phyloP scores from a whole-genome alignment of 2,888 invertebrate species.

The Tridacna gigas region DNA sequence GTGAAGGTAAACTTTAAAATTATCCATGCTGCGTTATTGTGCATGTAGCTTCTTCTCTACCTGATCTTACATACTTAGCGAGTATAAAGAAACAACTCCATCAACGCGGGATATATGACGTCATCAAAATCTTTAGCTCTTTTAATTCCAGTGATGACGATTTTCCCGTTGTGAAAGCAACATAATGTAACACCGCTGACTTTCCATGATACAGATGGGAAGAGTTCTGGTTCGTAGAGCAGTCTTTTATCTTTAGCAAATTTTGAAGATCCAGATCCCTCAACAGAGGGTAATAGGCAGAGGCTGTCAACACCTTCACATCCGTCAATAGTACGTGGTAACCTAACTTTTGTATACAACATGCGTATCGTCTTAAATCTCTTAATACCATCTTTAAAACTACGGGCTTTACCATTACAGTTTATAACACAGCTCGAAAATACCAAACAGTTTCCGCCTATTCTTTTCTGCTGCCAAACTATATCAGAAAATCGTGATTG shows the following conservation, averaged over 20 bases:
- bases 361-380: slow-evolving; percentile 36
- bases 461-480: slow-evolving; percentile 42
- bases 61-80: no score
- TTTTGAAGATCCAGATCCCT: slow-evolving; percentile 1
- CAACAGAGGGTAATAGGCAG: slow-evolving; percentile 27
- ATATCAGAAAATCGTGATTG: no score
- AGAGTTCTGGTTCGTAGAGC: slow-evolving; percentile 40
- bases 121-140: no score
- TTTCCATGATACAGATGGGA: no score
- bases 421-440: slow-evolving; percentile 39
- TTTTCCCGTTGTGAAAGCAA: no score
- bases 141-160: no score
- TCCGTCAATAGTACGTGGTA: background rate
- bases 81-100: no score
- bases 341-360: slow-evolving; percentile 19
- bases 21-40: no score
- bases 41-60: no score
- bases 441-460: slow-evolving; percentile 46
- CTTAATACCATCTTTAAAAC: slow-evolving; percentile 16
- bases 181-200: no score
- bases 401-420: slow-evolving; percentile 33
- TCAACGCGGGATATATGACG: no score
- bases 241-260: slow-evolving; percentile 18
- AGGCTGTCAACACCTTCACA: slow-evolving; percentile 23
- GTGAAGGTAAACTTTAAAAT: no score